Evolutionary conservation across 2,113 vertebrate genomes (phyloP), one percentile per base, ranked within the genome.

Genomic region (Rhegmatorhina hoffmannsi): DNA sequence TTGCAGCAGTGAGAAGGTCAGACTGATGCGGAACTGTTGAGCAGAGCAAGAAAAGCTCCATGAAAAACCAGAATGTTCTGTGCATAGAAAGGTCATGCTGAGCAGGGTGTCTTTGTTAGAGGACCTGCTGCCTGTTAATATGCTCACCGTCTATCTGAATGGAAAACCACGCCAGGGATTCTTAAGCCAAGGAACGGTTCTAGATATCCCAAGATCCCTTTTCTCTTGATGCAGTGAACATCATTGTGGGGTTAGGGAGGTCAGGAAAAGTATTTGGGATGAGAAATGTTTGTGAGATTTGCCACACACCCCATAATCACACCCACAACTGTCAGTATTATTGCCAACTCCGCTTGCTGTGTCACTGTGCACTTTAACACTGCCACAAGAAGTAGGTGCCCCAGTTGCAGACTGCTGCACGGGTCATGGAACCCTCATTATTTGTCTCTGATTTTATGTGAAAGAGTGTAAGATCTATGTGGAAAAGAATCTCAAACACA

Each of bases 361-460:
- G 0, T 49, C 43, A 25, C 43, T 17, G 1, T 13, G 50, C 66
- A 31, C 55, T 64, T 64, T 49, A 29, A 25, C 21, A 24, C 10
- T 0, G 0, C 36, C 49, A 28, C 0, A 1, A 46, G 50, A 17
- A 38, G 64, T 8, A 67, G 59, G 31, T 68, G 78, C 21, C 29
- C 43, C 67, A 67, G 77, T 36, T 53, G 34, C 62, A 62, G 43
- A 16, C 43, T 43, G 40, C 72, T 79, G 67, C 11, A 1, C 0
- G 1, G 34, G 40, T 33, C 52, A 28, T 49, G 47, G 25, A 72
- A 31, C 34, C 24, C 34, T 33, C 28, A 14, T 10, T 40, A n/a
- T 58, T 67, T 52, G 36, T 20, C 40, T 83, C 16, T n/a, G 26
- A 43, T 87, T 83, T 70, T 24, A n/a, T 3, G 1, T 21, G 50